Percentiles rank a stretch among this genome's conserved stretches.
phyloP scores from a whole-genome alignment of 2,113 vertebrate species.

The Origma solitaria region DNA sequence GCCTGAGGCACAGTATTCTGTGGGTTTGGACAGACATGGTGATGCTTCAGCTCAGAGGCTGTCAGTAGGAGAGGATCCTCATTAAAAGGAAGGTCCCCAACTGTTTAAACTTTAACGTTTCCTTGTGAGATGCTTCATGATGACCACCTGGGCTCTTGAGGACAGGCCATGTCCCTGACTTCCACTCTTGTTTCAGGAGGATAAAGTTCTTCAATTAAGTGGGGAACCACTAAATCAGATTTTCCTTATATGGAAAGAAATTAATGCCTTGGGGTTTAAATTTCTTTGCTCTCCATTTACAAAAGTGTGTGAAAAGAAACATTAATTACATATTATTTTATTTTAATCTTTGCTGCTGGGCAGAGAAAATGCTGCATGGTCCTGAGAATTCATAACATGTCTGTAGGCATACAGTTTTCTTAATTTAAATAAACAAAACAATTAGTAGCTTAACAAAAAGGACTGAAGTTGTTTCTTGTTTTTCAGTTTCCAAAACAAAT shows the following conservation, averaged over 20 bases:
- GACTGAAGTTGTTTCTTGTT: neutral
- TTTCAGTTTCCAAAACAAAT: neutral
- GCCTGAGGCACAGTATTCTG: neutral
- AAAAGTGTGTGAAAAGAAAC: neutral
- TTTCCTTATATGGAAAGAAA: neutral
- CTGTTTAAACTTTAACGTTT: neutral
- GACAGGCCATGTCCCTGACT: neutral
- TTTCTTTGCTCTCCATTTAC: neutral
- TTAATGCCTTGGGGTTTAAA: neutral
- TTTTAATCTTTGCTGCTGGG: neutral
- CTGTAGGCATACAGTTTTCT: neutral
- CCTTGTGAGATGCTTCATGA: neutral
- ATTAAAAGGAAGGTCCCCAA: neutral
- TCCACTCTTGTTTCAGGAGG: neutral
- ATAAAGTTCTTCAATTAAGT: neutral
- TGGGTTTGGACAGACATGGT: neutral
- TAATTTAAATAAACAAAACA: conserved; percentile 12
- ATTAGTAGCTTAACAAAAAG: neutral
- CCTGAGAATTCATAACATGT: neutral
- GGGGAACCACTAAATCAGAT: neutral
- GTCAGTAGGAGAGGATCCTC: neutral
- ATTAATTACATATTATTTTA: neutral
- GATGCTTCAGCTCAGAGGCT: neutral
- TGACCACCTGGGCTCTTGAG: neutral
- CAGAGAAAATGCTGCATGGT: neutral